A percentile compares a stretch with the other conserved stretches of the same genome.
These are phyloP conservation scores for Ischnus inquisitorius DNA, from an alignment of 2,888 invertebrate species.

Conservation along the genomic window DNA sequence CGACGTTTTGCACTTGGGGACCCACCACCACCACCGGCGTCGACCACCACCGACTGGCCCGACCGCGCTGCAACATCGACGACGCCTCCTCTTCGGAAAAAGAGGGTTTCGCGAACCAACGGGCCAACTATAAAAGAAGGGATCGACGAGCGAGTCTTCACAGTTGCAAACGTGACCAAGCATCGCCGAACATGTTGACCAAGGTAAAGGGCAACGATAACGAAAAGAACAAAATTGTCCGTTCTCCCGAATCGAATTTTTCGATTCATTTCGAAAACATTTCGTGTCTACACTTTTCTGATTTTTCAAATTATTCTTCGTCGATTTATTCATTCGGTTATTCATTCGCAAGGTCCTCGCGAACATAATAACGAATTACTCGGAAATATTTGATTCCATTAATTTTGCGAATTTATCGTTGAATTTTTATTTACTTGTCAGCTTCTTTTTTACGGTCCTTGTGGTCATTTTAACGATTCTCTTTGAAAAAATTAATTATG, in stretches of 20 bases:
- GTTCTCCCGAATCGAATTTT: too few relatives aligned
- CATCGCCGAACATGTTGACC: slow-evolving; percentile 79
- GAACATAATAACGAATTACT: too few relatives aligned
- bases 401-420: background rate
- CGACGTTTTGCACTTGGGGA: slow-evolving; percentile 65
- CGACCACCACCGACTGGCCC: slow-evolving; percentile 60
- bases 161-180: slow-evolving; percentile 80
- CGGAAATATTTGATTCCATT: too few relatives aligned
- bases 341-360: too few relatives aligned
- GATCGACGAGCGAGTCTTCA: slow-evolving; percentile 78
- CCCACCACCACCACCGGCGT: slow-evolving; percentile 75
- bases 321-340: too few relatives aligned
- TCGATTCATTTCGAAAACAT: background rate
- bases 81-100: slow-evolving; percentile 47
- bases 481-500: too few relatives aligned
- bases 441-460: too few relatives aligned
- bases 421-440: too few relatives aligned
- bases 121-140: slow-evolving; percentile 80
- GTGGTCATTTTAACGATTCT: too few relatives aligned
- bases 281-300: too few relatives aligned
- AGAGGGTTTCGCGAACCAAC: slow-evolving; percentile 75
- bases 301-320: too few relatives aligned
- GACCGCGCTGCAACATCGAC: background rate
- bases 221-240: too few relatives aligned
- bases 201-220: slow-evolving; percentile 76